Base-by-base conservation (phyloP, 2,113 vertebrate genomes). In the Prionailurus bengalensis region DNA sequence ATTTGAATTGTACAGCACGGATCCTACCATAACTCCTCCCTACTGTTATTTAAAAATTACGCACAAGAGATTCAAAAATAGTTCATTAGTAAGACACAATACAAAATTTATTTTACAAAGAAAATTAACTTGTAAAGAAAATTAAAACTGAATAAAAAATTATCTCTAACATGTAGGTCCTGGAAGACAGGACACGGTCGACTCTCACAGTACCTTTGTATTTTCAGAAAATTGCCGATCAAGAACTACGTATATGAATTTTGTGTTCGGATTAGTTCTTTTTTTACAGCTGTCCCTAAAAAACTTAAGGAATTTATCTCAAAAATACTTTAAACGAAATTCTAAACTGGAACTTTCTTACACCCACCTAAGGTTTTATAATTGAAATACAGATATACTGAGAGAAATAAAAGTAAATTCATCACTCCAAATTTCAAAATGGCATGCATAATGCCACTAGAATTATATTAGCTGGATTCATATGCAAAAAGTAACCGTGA, bases 91-190 rank as follows among this genome's bases (percentile, higher is more conserved):
- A 89, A 93, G 21, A 96, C 0, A 81, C 0, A 95, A 51, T 51
- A 82, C n/a, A 95, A 82, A 93, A 73, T 78, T 70, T 93, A 27
- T 48, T 53, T 82, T 29, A 92, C 4, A 83, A 95, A 80, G 33
- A 96, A 80, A 97, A 61, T 61, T 82, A 96, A 85, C 4, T 63
- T 58, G 3, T 25, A 91, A 89, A 94, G 51, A 84, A 93, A 90
- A 84, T 53, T 61, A 84, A 97, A 86, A 42, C 19, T 78, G 14
- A 70, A 86, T 23, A 36, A 93, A 94, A 85, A 93, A 51, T 42
- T 17, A 89, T 86, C 16, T 71, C 53, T 74, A 92, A 70, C 5
- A 51, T 21, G 65, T 45, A 61, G 8, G 33, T 68, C 33, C 33
- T 78, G n/a, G 78, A 95, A 58, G 45, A 91, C 12, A 88, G 7